Conservation (phyloP, 2,888 invertebrate species). For the Taphrorychus bicolor region DNA sequence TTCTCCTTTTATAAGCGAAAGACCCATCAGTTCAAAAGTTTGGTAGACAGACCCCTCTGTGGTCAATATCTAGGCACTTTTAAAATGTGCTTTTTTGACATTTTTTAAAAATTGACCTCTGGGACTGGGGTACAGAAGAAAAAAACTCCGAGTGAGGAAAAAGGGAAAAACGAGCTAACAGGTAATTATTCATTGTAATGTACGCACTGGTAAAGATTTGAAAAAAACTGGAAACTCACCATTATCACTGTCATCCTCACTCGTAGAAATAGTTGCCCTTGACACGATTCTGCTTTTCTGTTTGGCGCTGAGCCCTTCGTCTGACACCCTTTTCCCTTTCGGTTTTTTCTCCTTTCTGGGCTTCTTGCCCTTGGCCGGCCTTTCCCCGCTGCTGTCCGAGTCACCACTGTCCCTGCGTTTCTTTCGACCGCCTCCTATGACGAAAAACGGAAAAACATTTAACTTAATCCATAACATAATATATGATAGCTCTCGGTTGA, state of each 20-base stretch:
- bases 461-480: neutral
- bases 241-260: conserved; percentile 73
- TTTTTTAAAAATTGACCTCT: no score
- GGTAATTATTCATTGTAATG: neutral
- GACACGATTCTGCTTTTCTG: conserved; percentile 90
- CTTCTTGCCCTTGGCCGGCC: conserved; percentile 44
- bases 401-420: conserved; percentile 58
- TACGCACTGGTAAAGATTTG: neutral
- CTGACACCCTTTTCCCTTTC: conserved; percentile 49
- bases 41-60: no score
- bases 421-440: conserved; percentile 57
- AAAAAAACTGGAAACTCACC: conserved; percentile 22
- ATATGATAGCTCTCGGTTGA: neutral
- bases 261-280: conserved; percentile 93
- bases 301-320: conserved; percentile 79
- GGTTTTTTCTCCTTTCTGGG: conserved; percentile 49
- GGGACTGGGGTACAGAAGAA: no score
- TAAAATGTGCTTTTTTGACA: no score
- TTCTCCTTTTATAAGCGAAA: no score
- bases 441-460: conserved; percentile 7
- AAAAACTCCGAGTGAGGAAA: no score
- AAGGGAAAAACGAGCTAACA: no score
- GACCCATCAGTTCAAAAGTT: no score
- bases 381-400: conserved; percentile 61
- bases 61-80: no score